Conservation (phyloP, 2,113 vertebrate species). For the Micromys minutus region DNA sequence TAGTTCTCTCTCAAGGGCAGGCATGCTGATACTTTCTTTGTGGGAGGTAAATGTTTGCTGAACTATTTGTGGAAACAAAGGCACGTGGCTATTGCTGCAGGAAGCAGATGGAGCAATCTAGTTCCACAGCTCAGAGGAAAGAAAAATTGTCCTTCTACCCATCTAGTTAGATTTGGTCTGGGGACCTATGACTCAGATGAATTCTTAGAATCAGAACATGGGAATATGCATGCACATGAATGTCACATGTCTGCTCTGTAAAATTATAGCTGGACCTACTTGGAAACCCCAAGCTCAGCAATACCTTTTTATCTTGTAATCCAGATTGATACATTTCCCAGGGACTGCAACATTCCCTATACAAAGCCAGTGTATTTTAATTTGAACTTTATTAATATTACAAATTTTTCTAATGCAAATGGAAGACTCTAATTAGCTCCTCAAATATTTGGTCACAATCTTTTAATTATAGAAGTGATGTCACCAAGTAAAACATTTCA, state of each 20-base stretch:
- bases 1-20: not conserved
- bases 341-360: slow-evolving; percentile 53
- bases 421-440: slow-evolving; percentile 2
- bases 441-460: slow-evolving; percentile 40
- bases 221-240: not conserved
- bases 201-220: not conserved
- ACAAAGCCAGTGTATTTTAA: not conserved
- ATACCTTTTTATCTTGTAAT: slow-evolving; percentile 42
- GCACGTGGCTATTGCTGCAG: not conserved
- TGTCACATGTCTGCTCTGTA: not conserved
- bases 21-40: not conserved
- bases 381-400: slow-evolving; percentile 60
- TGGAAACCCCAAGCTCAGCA: not conserved
- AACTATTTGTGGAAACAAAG: slow-evolving; percentile 36
- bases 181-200: not conserved
- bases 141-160: not conserved
- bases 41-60: slow-evolving; percentile 20
- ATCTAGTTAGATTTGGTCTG: not conserved
- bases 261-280: not conserved
- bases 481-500: too few species aligned
- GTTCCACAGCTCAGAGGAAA: not conserved
- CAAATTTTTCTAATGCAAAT: slow-evolving; percentile 48
- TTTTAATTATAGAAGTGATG: not conserved
- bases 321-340: slow-evolving; percentile 56
- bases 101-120: not conserved